Evolutionary conservation across 1,140 invertebrate genomes (phyloP).

Genomic region (Drosophila guanche): DNA sequence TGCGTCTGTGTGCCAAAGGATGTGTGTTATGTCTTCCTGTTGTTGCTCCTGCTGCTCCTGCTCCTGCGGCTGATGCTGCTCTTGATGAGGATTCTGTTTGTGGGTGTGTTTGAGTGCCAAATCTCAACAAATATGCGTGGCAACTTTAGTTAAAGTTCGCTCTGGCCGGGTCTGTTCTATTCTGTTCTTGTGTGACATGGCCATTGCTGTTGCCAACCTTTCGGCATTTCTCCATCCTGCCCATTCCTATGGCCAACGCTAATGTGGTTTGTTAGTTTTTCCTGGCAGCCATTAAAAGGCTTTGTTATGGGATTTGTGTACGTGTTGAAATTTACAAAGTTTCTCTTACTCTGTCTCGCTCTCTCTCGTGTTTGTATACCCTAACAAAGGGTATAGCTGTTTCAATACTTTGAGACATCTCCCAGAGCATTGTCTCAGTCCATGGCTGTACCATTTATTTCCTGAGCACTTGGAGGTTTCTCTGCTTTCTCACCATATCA

Average conservation of each 20-base stretch:
- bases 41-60: slow-evolving; percentile 11
- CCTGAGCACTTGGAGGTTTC: too few species aligned
- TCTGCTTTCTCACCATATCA: too few species aligned
- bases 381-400: too few species aligned
- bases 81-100: not conserved
- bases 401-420: too few species aligned
- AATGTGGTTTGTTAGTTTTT: slow-evolving; percentile 80
- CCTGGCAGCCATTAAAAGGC: slow-evolving; percentile 75
- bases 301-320: slow-evolving; percentile 80
- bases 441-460: too few species aligned
- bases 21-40: slow-evolving; percentile 69
- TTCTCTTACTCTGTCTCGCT: slow-evolving; percentile 10
- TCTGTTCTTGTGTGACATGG: too few species aligned
- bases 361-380: too few species aligned
- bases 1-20: slow-evolving; percentile 37
- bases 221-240: not conserved
- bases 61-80: slow-evolving; percentile 11
- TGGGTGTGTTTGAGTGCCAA: slow-evolving; percentile 32
- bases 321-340: slow-evolving; percentile 79
- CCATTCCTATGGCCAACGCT: slow-evolving; percentile 35
- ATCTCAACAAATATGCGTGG: slow-evolving; percentile 73
- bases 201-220: too few species aligned
- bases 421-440: too few species aligned
- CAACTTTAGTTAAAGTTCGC: slow-evolving; percentile 66
- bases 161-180: slow-evolving; percentile 7